A percentile compares a stretch with the other conserved stretches of the same genome.
phyloP scores from a whole-genome alignment of 2,113 vertebrate genomes.

The Halcyon senegalensis region DNA sequence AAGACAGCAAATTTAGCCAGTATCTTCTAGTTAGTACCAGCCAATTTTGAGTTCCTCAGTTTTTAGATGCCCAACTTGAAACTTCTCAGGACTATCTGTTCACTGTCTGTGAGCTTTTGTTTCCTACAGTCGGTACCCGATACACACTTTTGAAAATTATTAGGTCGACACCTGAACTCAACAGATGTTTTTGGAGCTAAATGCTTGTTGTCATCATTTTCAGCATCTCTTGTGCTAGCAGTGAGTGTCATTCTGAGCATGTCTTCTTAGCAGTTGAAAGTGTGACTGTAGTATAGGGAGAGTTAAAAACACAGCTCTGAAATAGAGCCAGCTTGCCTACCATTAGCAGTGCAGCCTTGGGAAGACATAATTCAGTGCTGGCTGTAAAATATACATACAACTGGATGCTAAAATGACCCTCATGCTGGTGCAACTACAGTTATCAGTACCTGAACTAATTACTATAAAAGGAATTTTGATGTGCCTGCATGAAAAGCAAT shows the following conservation, averaged over 20 bases:
- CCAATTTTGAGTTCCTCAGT: neutral
- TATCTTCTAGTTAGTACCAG: neutral
- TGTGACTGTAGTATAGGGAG: neutral
- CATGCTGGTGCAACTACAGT: neutral
- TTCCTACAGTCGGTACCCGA: neutral
- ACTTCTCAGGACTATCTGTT: neutral
- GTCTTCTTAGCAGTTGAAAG: neutral
- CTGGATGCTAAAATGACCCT: neutral
- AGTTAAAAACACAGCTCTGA: neutral
- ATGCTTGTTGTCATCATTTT: neutral
- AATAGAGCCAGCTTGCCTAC: neutral
- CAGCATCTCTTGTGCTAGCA: neutral
- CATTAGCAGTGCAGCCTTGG: neutral
- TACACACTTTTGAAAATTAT: neutral
- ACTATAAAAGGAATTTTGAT: conserved; percentile 15
- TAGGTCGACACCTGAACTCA: neutral
- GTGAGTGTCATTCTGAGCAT: neutral
- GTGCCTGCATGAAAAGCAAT: neutral
- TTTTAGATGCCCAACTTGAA: neutral
- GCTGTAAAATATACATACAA: neutral
- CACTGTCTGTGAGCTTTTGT: neutral
- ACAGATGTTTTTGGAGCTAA: neutral
- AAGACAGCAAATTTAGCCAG: neutral
- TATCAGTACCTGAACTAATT: conserved; percentile 29
- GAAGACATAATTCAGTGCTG: neutral